Evolutionary conservation across 2,888 invertebrate species (phyloP), one percentile per base, ranked within the genome.

Genomic region (Octonoba sinensis): DNA sequence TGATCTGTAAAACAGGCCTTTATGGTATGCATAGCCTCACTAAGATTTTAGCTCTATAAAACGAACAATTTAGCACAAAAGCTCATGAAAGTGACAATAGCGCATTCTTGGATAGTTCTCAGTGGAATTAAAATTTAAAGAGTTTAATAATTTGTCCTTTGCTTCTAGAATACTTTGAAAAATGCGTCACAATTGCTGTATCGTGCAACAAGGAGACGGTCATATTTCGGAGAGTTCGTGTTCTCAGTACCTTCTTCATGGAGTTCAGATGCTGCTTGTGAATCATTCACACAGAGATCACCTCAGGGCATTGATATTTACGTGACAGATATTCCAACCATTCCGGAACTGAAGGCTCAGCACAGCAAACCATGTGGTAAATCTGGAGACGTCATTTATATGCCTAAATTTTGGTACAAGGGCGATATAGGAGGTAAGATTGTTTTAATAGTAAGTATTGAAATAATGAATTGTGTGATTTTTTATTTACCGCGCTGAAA

Each of bases 141-240:
- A 27, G 6, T n/a, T 54, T 56, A 18, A 20, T 16, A 18, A 8
- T 18, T n/a, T 56, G 16, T n/a, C 18, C 6, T 16, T 62, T 62
- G 8, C 44, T 18, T 18, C 22, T 36, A 67, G 81, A 16, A 56
- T 24, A 36, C 74, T 16, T 27, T 82, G 8, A 20, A 11, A 11
- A 82, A 65, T n/a, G 73, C 81, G n/a, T 82, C 81, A 3, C 64
- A 82, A 44, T 16, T 65, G 8, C 51, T 82, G 0, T 82, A 57
- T 15, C 64, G 74, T 22, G 81, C 74, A 24, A 75, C 81, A 11
- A 74, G 51, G 51, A 82, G 54, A 13, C 62, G 70, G 1, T 62
- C 81, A 0, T 82, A 82, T 22, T 75, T 75, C 18, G 64, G 51
- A 12, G 70, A 75, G 16, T 74, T 82, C 57, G 36, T 75, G 20